Percentiles rank a stretch among this genome's conserved stretches.
These are phyloP conservation scores for Drosophila pallidifrons DNA, from an alignment of 1,140 invertebrate genomes.

Conservation along the genomic window DNA sequence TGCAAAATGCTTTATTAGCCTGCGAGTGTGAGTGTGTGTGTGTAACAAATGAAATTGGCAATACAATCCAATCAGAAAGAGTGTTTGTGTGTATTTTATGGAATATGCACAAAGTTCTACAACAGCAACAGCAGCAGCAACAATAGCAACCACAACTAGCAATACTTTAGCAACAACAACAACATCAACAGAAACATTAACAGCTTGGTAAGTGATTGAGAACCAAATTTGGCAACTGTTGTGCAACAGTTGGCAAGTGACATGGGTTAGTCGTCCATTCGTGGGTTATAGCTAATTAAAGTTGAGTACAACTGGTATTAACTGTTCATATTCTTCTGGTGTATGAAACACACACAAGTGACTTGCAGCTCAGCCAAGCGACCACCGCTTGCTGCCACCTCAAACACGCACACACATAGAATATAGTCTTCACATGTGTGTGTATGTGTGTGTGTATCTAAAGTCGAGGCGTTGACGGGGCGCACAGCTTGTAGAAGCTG, in stretches of 20 bases:
- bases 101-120: slow-evolving; percentile 60
- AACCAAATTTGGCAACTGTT: slow-evolving; percentile 1
- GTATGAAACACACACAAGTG: slow-evolving; percentile 55
- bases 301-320: slow-evolving; percentile 76
- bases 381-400: slow-evolving; percentile 74
- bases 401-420: slow-evolving; percentile 24
- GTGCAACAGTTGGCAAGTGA: slow-evolving; percentile 11
- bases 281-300: slow-evolving; percentile 57
- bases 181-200: slow-evolving; percentile 22
- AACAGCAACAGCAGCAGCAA: slow-evolving; percentile 40
- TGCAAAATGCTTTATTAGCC: slow-evolving; percentile 31
- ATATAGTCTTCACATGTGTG: background rate
- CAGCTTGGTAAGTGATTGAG: slow-evolving; percentile 53
- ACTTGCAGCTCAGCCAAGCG: slow-evolving; percentile 31
- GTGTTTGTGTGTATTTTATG: slow-evolving; percentile 55
- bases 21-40: slow-evolving; percentile 27
- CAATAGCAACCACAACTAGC: slow-evolving; percentile 14
- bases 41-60: slow-evolving; percentile 64
- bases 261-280: slow-evolving; percentile 23
- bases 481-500: slow-evolving; percentile 17
- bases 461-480: slow-evolving; percentile 60
- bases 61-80: slow-evolving; percentile 59
- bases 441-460: slow-evolving; percentile 50
- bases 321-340: slow-evolving; percentile 79
- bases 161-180: slow-evolving; percentile 16